Base-by-base conservation (phyloP, 2,888 invertebrate genomes). In the Nysson spinosus region DNA sequence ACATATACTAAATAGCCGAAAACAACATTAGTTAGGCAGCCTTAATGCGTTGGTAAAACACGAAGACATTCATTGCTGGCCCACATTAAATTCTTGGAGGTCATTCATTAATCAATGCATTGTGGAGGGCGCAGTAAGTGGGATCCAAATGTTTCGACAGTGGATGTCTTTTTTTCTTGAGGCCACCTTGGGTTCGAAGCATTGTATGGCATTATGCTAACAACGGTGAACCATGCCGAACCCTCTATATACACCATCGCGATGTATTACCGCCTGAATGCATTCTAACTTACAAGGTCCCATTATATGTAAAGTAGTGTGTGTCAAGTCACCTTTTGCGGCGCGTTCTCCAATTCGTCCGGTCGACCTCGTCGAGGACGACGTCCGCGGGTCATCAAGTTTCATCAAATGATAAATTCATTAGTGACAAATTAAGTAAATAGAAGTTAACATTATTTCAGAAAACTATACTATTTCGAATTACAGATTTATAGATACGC, bases 81-180 rank as follows among this genome's bases (percentile, higher is more conserved):
- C 64, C 73, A 69, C 72, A 78, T 78, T 77, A 75, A 77, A 77
- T 75, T 78, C 75, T 77, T 71, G 68, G 67, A 73, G 78, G 69
- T 64, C 68, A 44, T 64, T 70, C 78, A 78, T 77, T 77, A 78
- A 77, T 78, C 77, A 78, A 78, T 65, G 66, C 67, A 72, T 76
- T 76, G 75, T 77, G 51, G 28, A 35, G 14, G 61, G 35, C 62
- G 26, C 67, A 32, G 63, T 66, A 77, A 73, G 63, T 46, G 71
- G 67, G 66, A 66, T 78, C 75, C 71, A 77, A 77, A 78, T 77
- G 73, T 77, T 77, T 77, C 78, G 75, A 74, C 71, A 77, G 52
- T 22, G 65, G 22, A 39, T 42, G 37, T 40, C 43, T 50, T 40
- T 32, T 56, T 60, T 39, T 37, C 32, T 34, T 52, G 26, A 22